Conservation (phyloP, 2,113 vertebrate species). For the Sinocyclocheilus anshuiensis region DNA sequence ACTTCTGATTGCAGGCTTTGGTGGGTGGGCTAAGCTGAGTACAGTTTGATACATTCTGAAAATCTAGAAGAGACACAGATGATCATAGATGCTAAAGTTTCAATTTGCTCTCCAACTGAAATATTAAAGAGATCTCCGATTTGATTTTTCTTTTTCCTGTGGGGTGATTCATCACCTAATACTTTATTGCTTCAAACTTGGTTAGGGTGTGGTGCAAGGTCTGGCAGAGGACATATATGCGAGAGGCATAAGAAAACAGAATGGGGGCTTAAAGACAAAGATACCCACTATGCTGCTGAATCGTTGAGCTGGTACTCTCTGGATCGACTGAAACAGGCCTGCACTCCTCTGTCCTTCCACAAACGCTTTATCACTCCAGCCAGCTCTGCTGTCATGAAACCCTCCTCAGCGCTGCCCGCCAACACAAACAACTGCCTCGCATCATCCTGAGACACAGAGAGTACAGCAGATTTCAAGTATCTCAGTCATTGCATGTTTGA, state of each 20-base stretch:
- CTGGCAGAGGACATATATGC: neutral
- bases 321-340: constrained; percentile 95
- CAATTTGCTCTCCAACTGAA: neutral
- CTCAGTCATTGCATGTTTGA: no score
- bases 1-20: no score
- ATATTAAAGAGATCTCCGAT: neutral
- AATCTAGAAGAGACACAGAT: neutral
- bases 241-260: neutral
- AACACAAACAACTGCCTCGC: constrained; percentile 95
- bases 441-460: constrained; percentile 82
- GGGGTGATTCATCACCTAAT: neutral
- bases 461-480: no score
- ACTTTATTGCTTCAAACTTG: neutral
- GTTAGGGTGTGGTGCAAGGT: neutral
- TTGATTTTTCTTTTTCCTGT: neutral
- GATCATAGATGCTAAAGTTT: neutral
- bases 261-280: neutral
- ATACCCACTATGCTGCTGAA: constrained; percentile 96
- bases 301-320: constrained; percentile 99
- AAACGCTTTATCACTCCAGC: constrained; percentile 95
- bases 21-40: no score
- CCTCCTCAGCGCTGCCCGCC: constrained; percentile 95
- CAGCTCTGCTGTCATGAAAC: constrained; percentile 96
- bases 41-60: neutral
- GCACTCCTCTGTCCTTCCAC: constrained; percentile 94